Percentiles rank a stretch among this genome's conserved stretches.
phyloP scores from a whole-genome alignment of 2,888 invertebrate species.

The Cactoblastis cactorum region DNA sequence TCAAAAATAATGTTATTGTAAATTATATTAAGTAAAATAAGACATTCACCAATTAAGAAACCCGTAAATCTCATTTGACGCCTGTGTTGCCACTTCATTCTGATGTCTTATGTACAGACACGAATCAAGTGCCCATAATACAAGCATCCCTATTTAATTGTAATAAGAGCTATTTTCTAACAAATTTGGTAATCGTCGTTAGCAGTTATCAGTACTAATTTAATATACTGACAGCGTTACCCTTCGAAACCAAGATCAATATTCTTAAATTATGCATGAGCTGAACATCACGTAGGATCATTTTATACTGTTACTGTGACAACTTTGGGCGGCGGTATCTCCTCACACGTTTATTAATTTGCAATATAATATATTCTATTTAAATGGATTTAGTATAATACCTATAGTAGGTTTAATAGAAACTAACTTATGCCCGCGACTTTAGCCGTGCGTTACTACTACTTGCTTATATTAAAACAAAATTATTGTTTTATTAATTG shows the following conservation, averaged over 20 bases:
- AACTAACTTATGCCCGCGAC: too few relatives aligned
- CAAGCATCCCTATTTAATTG: background rate
- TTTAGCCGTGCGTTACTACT: too few relatives aligned
- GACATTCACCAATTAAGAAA: background rate
- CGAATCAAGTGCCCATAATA: background rate
- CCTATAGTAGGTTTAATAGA: too few relatives aligned
- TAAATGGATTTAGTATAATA: too few relatives aligned
- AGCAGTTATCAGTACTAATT: background rate
- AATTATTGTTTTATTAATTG: too few relatives aligned
- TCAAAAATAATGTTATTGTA: too few relatives aligned
- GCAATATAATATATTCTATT: background rate
- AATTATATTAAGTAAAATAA: background rate
- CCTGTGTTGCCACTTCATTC: background rate
- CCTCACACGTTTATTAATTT: conserved; percentile 6
- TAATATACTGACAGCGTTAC: background rate
- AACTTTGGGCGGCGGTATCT: background rate
- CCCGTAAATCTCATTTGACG: background rate
- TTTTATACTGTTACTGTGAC: conserved; percentile 6
- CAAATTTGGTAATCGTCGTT: background rate
- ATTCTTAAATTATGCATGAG: conserved; percentile 2
- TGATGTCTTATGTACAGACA: too few relatives aligned
- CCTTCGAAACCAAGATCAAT: background rate
- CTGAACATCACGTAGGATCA: background rate
- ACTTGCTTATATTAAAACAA: too few relatives aligned
- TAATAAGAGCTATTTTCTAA: background rate